Conservation (phyloP, 2,113 vertebrate genomes). For the Gallinago jamesoni region DNA sequence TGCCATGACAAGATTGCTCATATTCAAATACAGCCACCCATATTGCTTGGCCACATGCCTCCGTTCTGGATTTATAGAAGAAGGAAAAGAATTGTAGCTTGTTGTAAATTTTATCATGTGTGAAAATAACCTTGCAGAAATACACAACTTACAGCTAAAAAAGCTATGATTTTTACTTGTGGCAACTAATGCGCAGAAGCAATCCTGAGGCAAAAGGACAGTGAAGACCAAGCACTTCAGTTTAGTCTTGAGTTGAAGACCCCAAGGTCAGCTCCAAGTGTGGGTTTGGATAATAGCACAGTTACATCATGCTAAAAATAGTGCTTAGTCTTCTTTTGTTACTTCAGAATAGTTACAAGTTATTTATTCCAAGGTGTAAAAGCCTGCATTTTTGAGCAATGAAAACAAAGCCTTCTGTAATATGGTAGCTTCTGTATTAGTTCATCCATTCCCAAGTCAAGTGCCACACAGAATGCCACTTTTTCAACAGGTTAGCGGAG, state of each 20-base stretch:
- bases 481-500: neutral
- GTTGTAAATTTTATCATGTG: neutral
- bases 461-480: neutral
- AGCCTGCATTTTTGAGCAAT: neutral
- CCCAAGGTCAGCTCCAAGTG: neutral
- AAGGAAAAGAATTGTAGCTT: neutral
- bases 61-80: neutral
- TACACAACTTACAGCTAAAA: neutral
- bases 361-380: neutral
- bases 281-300: neutral
- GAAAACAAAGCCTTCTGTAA: neutral
- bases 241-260: neutral
- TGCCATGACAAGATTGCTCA: neutral
- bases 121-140: neutral
- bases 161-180: neutral
- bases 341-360: neutral
- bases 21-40: neutral
- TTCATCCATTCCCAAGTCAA: neutral
- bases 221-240: neutral
- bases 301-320: neutral
- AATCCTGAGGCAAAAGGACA: neutral
- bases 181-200: neutral
- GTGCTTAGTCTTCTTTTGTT: neutral
- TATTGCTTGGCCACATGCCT: neutral
- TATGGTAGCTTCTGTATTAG: neutral